Evolutionary conservation across 2,113 vertebrate species (phyloP).

Genomic region (Poicephalus gulielmi): DNA sequence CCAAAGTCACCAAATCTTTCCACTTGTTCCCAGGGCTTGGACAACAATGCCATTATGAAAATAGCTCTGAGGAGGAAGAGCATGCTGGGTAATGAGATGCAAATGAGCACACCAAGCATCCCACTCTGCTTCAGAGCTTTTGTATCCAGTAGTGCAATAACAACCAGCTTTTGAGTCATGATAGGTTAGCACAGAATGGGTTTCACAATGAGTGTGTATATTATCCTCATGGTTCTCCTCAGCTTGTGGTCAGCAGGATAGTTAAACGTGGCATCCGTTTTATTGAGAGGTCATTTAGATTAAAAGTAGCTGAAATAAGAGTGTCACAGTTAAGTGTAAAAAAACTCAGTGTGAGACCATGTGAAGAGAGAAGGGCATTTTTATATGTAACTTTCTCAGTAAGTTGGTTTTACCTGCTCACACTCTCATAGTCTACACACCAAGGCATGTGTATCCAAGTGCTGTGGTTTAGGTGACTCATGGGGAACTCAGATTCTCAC

Average conservation of each 20-base stretch:
- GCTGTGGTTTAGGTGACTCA: background rate
- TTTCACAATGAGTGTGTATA: constrained; percentile 9
- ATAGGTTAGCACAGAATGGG: constrained; percentile 46
- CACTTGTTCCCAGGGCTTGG: constrained; percentile 58
- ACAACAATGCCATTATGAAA: constrained; percentile 60
- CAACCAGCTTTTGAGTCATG: constrained; percentile 58
- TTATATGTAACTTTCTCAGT: background rate
- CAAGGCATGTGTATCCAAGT: background rate
- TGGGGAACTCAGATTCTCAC: background rate
- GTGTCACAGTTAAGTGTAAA: background rate
- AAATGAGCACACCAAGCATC: constrained; percentile 54
- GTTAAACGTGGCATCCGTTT: constrained; percentile 22
- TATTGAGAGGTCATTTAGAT: background rate
- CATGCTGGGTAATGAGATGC: constrained; percentile 68
- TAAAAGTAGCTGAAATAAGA: background rate
- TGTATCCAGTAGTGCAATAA: constrained; percentile 50
- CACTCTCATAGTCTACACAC: background rate
- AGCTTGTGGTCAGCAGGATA: constrained; percentile 38
- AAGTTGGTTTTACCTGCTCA: background rate
- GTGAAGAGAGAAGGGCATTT: background rate
- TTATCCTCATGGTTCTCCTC: constrained; percentile 9
- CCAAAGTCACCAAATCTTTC: constrained; percentile 50
- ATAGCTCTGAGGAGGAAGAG: constrained; percentile 50
- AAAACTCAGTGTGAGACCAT: background rate
- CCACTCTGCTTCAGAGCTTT: constrained; percentile 34